A percentile compares a stretch with the other conserved stretches of the same genome.
Conservation (phyloP, 1,140 invertebrate genomes). For the Hydropsyche tenuis region DNA sequence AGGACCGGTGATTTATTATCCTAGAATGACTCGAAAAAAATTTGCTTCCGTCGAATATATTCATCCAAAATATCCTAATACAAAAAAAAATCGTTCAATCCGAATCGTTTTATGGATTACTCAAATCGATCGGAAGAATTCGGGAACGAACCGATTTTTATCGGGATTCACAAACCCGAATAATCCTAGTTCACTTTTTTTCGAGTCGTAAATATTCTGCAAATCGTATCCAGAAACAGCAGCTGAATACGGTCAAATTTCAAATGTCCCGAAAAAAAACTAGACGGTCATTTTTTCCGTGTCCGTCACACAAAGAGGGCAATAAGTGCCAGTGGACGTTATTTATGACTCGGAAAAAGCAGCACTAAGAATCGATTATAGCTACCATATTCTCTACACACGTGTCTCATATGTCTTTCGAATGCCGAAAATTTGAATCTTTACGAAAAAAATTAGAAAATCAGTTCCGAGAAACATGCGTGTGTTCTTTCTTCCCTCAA, state of each 20-base stretch:
- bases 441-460: too few species aligned
- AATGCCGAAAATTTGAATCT: too few species aligned
- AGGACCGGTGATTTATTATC: conserved; percentile 24
- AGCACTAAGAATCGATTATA: conserved; percentile 32
- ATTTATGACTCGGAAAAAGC: conserved; percentile 47
- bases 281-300: conserved; percentile 25
- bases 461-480: too few species aligned
- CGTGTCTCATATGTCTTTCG: too few species aligned
- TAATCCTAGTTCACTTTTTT: too few species aligned
- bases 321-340: conserved; percentile 42
- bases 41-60: too few species aligned
- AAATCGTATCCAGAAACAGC: background rate
- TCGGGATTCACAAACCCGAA: background rate
- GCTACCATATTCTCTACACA: background rate
- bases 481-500: background rate
- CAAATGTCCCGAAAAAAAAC: conserved; percentile 26
- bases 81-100: too few species aligned
- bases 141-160: background rate
- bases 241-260: conserved; percentile 41
- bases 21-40: conserved; percentile 26
- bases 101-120: background rate
- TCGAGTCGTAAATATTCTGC: background rate
- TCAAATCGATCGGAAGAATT: background rate
- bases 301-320: conserved; percentile 40
- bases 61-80: background rate